These are phyloP conservation scores for Agrenia bidenticulata DNA, from an alignment of 2,888 invertebrate species.

Conservation along the genomic window DNA sequence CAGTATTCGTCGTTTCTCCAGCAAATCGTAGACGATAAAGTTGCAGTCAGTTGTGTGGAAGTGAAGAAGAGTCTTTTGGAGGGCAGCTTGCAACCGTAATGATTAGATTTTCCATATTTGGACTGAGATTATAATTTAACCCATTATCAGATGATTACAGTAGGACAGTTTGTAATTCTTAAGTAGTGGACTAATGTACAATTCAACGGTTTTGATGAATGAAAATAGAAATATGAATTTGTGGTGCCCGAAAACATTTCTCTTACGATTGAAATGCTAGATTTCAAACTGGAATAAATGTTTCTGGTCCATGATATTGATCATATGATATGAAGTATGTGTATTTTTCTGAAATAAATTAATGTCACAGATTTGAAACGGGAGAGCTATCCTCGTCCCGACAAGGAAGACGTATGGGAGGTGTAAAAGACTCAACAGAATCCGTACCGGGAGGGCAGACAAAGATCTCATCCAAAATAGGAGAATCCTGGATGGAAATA, in stretches of 20 bases:
- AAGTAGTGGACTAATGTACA: background rate
- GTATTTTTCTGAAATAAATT: too few species aligned
- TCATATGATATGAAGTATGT: too few species aligned
- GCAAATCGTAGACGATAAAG: slow-evolving; percentile 51
- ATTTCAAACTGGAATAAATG: background rate
- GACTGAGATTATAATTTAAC: too few species aligned
- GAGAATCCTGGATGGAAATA: slow-evolving; percentile 52
- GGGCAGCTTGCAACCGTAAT: slow-evolving; percentile 22
- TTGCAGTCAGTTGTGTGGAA: slow-evolving; percentile 48
- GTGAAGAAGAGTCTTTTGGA: slow-evolving; percentile 31
- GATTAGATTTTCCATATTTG: too few species aligned
- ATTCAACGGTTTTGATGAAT: too few species aligned
- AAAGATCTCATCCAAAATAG: slow-evolving; percentile 48
- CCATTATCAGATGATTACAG: too few species aligned
- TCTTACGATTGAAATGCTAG: background rate
- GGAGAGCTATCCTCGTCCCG: slow-evolving; percentile 31
- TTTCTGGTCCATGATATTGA: background rate
- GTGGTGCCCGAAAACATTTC: background rate
- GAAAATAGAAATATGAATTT: background rate
- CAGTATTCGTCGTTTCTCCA: slow-evolving; percentile 52
- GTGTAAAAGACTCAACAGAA: slow-evolving; percentile 19
- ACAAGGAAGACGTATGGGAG: slow-evolving; percentile 46
- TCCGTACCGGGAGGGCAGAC: slow-evolving; percentile 24
- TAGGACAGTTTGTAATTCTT: background rate
- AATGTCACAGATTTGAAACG: too few species aligned